Conservation (phyloP, 2,888 invertebrate genomes). For the Protonemura montana region DNA sequence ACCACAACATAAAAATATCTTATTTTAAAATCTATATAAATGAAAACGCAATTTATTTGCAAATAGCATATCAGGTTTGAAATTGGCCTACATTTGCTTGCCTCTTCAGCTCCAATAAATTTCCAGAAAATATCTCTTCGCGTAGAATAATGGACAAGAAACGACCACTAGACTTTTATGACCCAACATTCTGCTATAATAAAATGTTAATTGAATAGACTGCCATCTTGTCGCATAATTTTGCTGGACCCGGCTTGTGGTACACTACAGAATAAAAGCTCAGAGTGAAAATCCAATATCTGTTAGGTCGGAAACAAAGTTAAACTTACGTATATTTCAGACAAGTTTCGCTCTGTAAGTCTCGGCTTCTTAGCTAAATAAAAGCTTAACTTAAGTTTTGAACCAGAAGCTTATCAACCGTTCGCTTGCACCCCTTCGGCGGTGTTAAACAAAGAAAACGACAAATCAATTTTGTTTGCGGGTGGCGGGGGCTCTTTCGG, state of each 20-base stretch:
- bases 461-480: not conserved
- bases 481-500: not conserved
- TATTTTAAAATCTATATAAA: not conserved
- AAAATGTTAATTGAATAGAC: not conserved
- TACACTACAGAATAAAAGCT: not conserved
- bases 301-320: not conserved
- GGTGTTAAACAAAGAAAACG: not conserved
- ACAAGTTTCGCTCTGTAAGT: not conserved
- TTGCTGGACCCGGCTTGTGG: not conserved
- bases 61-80: not conserved
- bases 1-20: too few species aligned
- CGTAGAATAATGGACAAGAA: not conserved
- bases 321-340: not conserved
- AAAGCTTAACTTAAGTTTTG: not conserved
- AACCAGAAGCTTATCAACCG: not conserved
- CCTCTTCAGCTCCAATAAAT: not conserved
- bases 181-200: not conserved
- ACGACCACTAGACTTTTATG: not conserved
- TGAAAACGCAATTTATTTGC: not conserved
- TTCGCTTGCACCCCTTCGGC: not conserved
- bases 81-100: not conserved
- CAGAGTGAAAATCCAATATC: not conserved
- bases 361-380: not conserved
- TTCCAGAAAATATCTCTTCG: not conserved
- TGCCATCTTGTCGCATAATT: not conserved